Percentiles rank a stretch among this genome's conserved stretches.
These are phyloP conservation scores for Parnassius orleans DNA, from an alignment of 2,888 invertebrate species.

Conservation along the genomic window DNA sequence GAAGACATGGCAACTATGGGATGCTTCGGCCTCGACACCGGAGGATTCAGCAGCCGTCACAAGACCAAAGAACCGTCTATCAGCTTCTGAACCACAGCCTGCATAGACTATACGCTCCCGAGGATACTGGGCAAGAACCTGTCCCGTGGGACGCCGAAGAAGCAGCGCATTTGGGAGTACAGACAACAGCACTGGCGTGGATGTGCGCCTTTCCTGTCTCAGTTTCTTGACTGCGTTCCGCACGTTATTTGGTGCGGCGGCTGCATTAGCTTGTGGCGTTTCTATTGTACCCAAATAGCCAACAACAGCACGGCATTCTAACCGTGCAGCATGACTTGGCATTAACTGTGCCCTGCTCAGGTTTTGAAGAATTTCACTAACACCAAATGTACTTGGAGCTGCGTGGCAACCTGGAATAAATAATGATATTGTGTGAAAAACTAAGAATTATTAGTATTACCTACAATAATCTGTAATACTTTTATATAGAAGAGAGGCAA, in stretches of 20 bases:
- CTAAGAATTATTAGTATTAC: no score
- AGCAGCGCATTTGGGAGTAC: slow-evolving; percentile 90
- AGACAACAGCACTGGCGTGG: slow-evolving; percentile 91
- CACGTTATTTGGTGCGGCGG: slow-evolving; percentile 88
- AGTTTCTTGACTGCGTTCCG: slow-evolving; percentile 93
- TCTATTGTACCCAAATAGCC: slow-evolving; percentile 98
- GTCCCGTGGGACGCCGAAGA: slow-evolving; percentile 88
- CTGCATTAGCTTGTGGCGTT: slow-evolving; percentile 91
- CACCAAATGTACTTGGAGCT: slow-evolving; percentile 65
- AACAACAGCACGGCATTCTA: slow-evolving; percentile 92
- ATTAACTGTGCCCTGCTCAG: slow-evolving; percentile 62
- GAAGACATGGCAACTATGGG: slow-evolving; percentile 97
- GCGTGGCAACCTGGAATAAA: slow-evolving; percentile 63
- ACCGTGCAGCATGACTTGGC: slow-evolving; percentile 70
- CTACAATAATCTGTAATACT: no score
- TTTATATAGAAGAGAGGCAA: no score
- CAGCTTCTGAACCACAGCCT: slow-evolving; percentile 94
- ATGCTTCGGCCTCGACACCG: slow-evolving; percentile 66
- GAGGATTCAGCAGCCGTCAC: slow-evolving; percentile 89
- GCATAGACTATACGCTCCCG: slow-evolving; percentile 93
- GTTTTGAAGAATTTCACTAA: slow-evolving; percentile 70
- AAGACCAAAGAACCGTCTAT: slow-evolving; percentile 94
- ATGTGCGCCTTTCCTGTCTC: slow-evolving; percentile 92
- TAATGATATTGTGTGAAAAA: neutral
- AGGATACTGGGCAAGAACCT: slow-evolving; percentile 92